Evolutionary conservation across 2,797 vertebrate genomes (phyloP).

Genomic region (Acomys russatus): DNA sequence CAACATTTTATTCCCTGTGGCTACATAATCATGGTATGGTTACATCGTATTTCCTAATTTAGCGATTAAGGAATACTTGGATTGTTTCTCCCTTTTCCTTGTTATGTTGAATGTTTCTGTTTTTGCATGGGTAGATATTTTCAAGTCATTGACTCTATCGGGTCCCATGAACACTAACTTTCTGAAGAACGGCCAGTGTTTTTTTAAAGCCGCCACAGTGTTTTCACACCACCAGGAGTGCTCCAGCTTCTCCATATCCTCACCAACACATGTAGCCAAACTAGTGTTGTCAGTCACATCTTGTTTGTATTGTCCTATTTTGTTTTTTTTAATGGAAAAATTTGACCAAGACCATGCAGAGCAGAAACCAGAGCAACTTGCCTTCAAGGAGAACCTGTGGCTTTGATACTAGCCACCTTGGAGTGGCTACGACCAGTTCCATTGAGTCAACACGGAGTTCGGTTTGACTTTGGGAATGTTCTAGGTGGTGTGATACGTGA

Average conservation of each 20-base stretch:
- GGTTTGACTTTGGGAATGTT: conserved; percentile 10
- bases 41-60: conserved; percentile 1
- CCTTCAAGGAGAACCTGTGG: neutral
- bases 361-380: neutral
- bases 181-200: neutral
- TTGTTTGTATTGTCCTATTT: neutral
- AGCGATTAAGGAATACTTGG: neutral
- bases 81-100: conserved; percentile 3
- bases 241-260: neutral
- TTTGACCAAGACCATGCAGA: conserved; percentile 29
- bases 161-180: neutral
- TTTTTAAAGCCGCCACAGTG: neutral
- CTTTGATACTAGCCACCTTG: neutral
- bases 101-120: conserved; percentile 24
- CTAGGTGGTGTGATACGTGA: neutral
- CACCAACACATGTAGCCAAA: neutral
- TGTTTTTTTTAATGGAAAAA: neutral
- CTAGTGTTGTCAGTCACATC: neutral
- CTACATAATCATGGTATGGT: neutral
- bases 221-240: neutral
- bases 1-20: neutral
- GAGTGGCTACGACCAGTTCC: neutral
- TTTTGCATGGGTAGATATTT: conserved; percentile 14
- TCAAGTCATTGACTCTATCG: neutral
- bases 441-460: neutral